Conservation (phyloP, 2,888 invertebrate species). For the Catocala nupta region DNA sequence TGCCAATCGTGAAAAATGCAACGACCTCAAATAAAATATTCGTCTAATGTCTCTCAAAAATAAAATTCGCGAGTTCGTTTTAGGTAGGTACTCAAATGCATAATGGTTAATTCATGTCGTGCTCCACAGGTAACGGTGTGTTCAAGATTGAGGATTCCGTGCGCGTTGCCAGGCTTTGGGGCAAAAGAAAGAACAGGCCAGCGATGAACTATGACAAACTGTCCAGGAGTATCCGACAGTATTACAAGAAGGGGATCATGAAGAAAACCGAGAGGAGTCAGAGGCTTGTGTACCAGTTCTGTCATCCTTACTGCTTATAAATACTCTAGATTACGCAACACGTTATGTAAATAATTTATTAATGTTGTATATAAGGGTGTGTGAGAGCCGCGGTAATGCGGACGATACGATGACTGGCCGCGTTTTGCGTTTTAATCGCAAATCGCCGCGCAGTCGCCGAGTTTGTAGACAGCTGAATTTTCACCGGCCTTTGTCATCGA, state of each 20-base stretch:
- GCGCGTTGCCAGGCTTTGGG: conserved; percentile 99
- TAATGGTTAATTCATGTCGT: conserved; percentile 72
- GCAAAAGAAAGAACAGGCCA: conserved; percentile 98
- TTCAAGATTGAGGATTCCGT: conserved; percentile 99
- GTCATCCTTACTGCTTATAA: conserved; percentile 96
- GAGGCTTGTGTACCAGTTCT: conserved; percentile 99
- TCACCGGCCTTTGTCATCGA: conserved; percentile 54
- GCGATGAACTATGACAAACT: conserved; percentile 99
- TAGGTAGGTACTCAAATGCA: conserved; percentile 38
- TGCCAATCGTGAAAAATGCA: conserved; percentile 16
- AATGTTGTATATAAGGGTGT: conserved; percentile 67
- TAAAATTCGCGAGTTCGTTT: conserved; percentile 43
- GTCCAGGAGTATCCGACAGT: conserved; percentile 98
- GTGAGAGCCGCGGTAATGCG: conserved; percentile 84
- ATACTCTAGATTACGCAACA: conserved; percentile 57
- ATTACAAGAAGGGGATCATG: conserved; percentile 99
- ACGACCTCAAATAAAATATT: conserved; percentile 31
- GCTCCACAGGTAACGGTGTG: conserved; percentile 91
- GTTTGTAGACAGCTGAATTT: conserved; percentile 66
- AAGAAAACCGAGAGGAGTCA: conserved; percentile 99
- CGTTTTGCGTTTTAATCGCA: conserved; percentile 69
- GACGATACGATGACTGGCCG: conserved; percentile 70
- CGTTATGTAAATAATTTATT: conserved; percentile 67
- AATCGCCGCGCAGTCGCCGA: conserved; percentile 71
- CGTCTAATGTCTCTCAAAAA: conserved; percentile 51